A percentile compares a stretch with the other conserved stretches of the same genome.
Conservation (phyloP, 2,113 vertebrate genomes). For the Thalassarche chlororhynchos region DNA sequence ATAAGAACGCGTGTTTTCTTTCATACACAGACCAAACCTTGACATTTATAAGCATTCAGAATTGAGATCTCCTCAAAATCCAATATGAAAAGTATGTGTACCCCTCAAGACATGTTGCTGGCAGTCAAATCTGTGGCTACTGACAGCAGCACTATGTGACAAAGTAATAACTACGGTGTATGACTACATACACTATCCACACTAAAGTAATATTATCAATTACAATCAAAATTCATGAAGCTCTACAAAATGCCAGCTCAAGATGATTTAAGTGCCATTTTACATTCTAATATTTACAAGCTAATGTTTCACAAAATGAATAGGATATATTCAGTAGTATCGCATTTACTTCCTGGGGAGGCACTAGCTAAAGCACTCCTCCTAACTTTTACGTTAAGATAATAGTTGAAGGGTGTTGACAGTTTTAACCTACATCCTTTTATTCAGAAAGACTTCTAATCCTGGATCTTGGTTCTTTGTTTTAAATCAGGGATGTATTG, state of each 20-base stretch:
- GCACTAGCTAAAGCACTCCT: neutral
- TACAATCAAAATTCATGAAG: conserved; percentile 9
- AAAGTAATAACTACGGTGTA: neutral
- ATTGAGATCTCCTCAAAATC: neutral
- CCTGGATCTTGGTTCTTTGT: conserved; percentile 70
- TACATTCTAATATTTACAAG: conserved; percentile 1
- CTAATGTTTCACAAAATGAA: conserved; percentile 36
- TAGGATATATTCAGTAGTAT: neutral
- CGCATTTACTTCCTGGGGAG: neutral
- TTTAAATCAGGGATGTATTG: conserved; percentile 81
- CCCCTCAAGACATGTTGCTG: neutral
- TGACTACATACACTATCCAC: neutral
- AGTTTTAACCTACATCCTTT: conserved; percentile 70
- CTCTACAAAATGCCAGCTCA: neutral
- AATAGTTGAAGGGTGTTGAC: conserved; percentile 59
- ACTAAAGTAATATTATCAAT: conserved; percentile 27
- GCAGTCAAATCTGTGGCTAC: neutral
- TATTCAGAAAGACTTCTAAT: conserved; percentile 78
- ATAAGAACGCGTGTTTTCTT: neutral
- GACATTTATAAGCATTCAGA: neutral
- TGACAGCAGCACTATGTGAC: neutral
- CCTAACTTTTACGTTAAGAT: neutral
- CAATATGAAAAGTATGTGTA: neutral
- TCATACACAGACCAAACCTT: neutral
- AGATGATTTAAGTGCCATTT: conserved; percentile 27